phyloP scores from a whole-genome alignment of 1,140 invertebrate species.

The Belonocnema kinseyi region DNA sequence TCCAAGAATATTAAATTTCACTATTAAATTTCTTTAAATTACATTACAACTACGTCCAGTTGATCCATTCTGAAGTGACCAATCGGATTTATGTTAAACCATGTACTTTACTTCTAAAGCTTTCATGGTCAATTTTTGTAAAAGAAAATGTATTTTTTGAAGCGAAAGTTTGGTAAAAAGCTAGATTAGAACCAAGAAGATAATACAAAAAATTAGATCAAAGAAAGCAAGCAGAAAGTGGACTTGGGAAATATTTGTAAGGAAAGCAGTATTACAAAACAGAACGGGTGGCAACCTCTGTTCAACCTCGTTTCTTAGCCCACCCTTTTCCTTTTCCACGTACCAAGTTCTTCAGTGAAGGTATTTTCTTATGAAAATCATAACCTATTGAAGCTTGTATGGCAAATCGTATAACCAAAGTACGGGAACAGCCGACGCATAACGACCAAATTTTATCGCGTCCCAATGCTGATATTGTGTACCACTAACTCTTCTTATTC shows the following conservation, averaged over 20 bases:
- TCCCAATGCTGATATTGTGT: background rate
- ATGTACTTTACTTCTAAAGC: too few relatives aligned
- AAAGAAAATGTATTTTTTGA: background rate
- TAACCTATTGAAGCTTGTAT: background rate
- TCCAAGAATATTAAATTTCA: too few relatives aligned
- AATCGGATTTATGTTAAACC: too few relatives aligned
- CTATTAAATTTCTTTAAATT: too few relatives aligned
- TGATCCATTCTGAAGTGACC: too few relatives aligned
- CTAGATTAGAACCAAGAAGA: background rate
- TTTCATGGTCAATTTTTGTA: background rate
- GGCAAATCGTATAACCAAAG: constrained; percentile 7
- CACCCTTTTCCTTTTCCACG: background rate
- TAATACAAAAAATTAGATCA: constrained; percentile 1
- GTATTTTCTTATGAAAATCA: constrained; percentile 17
- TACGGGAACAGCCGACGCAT: background rate
- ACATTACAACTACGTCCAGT: too few relatives aligned
- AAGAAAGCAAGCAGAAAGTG: background rate
- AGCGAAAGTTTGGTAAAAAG: background rate
- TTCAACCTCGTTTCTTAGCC: background rate
- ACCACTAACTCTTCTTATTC: too few relatives aligned
- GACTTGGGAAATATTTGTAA: background rate
- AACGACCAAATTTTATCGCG: background rate
- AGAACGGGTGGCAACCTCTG: background rate
- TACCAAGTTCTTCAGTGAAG: constrained; percentile 7
- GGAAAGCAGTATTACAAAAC: background rate